These are phyloP conservation scores for Syrista parreyssii DNA, from an alignment of 2,888 invertebrate species.

Conservation along the genomic window DNA sequence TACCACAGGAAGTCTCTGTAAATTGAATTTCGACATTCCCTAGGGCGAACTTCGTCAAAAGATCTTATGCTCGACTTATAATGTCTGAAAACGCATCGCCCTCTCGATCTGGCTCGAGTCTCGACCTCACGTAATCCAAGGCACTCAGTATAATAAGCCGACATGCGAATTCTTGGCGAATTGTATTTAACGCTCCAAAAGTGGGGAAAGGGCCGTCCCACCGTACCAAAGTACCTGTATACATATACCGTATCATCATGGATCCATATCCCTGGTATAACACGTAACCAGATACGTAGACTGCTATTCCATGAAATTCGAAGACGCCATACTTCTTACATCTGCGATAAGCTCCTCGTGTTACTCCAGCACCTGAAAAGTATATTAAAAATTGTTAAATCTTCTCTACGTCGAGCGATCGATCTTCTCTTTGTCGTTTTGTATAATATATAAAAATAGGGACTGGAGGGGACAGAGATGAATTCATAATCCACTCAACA, in stretches of 20 bases:
- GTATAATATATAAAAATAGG: not conserved
- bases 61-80: constrained; percentile 30
- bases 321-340: not conserved
- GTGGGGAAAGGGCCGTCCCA: not conserved
- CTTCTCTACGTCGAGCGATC: not conserved
- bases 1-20: constrained; percentile 24
- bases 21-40: constrained; percentile 30
- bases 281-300: not conserved
- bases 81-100: constrained; percentile 25
- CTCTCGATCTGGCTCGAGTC: not conserved
- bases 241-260: not conserved
- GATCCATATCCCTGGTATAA: not conserved
- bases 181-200: not conserved
- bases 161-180: not conserved
- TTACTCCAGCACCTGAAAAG: not conserved
- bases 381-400: not conserved
- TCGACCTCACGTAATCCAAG: not conserved
- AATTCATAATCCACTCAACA: not conserved
- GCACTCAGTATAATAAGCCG: not conserved
- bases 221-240: not conserved
- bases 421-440: not conserved
- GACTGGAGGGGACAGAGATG: not conserved
- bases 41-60: constrained; percentile 32
- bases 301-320: not conserved
- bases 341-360: not conserved